Evolutionary conservation across 2,113 vertebrate genomes (phyloP), one percentile per base, ranked within the genome.

Genomic region (Piprites chloris): DNA sequence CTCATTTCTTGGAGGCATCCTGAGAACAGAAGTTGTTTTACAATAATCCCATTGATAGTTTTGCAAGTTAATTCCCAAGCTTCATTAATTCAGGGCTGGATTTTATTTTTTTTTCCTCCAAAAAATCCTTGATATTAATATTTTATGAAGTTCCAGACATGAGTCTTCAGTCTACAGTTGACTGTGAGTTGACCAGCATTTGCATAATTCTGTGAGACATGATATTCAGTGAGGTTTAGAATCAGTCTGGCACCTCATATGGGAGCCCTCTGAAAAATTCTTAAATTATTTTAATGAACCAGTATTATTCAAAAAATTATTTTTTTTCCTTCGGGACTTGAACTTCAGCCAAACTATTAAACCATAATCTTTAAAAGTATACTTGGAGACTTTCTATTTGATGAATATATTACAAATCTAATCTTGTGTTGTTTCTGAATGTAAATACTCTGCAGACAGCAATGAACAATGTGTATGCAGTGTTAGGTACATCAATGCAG

Each of bases 191-290:
- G 94, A 91, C 82, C 92, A 78, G 24, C 47, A 94, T 97, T 97
- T 94, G 90, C 92, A 92, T 95, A 95, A 93, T 88, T 88, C 90
- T 87, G 76, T 67, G 87, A 94, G 95, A 97, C 85, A 44, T 26
- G 37, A 81, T 91, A 95, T 90, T 96, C 92, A 93, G 52, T 33
- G 58, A 94, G 92, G 82, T 90, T 96, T 93, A 90, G 78, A 94
- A 76, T 74, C 91, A 96, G 95, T 96, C 93, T 97, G 90, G 95
- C 95, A 96, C 90, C 90, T 97, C 95, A 93, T 96, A 96, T 94
- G 93, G 92, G 87, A 85, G 87, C 68, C 72, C 85, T 96, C 66
- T 92, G 87, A 94, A 94, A 90, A 96, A 94, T 67, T 66, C 75
- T 81, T 93, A 88, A 77, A 83, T 92, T 96, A 96, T 95, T 97